Evolutionary conservation across 1,140 invertebrate species (phyloP), one percentile per base, ranked within the genome.

Genomic region (Grapholita molesta): DNA sequence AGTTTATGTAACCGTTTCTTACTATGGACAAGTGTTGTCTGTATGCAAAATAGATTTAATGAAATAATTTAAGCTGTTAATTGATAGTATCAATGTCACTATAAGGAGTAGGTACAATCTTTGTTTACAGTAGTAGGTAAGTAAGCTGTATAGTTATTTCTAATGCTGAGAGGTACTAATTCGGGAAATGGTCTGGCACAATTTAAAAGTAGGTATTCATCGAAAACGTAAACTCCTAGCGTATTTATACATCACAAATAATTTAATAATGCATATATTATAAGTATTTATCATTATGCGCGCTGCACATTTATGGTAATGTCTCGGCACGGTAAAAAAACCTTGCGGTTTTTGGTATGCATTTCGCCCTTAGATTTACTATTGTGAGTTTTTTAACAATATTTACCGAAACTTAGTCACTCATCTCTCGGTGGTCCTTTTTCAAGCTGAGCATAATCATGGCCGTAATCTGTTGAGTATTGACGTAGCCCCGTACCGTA

Each of bases 1-100:
- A 73, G 75, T 78, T 86, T 71, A 73, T 82, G 74, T 48, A 48
- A 21, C 42, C 79, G 77, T 78, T 77, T 80, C 67, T 78, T 83
- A 82, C 74, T 70, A 78, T 88, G 88, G 87, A 88, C 81, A 86
- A 79, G 84, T 80, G 77, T 48, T 74, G 78, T 83, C 73, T 83
- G 70, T 69, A 75, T 86, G 80, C 74, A 77, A 77, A 70, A 79
- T 75, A 72, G 69, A 72, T 66, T 78, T 76, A 74, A 78, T 76
- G 73, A 78, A 64, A 73, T 74, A 73, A 76, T 67, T 75, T 67
- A 57, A 76, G 75, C 77, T 80, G 72, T 80, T 75, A 73, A 83
- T 64, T 74, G 67, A 70, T 76, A n/a, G n/a, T n/a, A 73, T 70
- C 72, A 70, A 53, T 67, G 69, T 61, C 24, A 66, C 4, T 71